phyloP scores from a whole-genome alignment of 2,797 vertebrate species.

The Argya squamiceps region DNA sequence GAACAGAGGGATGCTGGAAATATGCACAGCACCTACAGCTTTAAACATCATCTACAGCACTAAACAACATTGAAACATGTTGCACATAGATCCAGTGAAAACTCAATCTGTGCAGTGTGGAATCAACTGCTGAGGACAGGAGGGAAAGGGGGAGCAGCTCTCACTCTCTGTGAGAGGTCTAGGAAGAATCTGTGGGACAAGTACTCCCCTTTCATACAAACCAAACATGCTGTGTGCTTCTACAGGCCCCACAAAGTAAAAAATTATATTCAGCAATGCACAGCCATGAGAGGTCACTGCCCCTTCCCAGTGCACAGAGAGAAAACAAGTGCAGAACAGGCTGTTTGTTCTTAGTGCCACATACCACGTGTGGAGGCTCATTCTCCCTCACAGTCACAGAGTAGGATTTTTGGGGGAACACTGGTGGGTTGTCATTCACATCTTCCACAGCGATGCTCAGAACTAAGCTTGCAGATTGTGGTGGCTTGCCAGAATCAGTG shows the following conservation, averaged over 20 bases:
- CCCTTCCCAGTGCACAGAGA: neutral
- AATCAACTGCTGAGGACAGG: neutral
- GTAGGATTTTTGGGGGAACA: slow-evolving; percentile 41
- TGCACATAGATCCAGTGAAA: neutral
- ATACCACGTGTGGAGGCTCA: slow-evolving; percentile 53
- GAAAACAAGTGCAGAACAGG: neutral
- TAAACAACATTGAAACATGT: neutral
- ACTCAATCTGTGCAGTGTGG: neutral
- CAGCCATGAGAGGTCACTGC: neutral
- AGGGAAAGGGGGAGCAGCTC: neutral
- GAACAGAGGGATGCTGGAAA: neutral
- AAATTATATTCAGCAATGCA: fast-evolving
- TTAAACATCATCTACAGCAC: neutral
- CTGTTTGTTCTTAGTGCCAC: neutral
- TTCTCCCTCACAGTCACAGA: slow-evolving; percentile 51
- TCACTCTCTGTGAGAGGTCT: neutral
- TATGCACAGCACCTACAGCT: neutral
- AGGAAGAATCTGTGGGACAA: neutral
- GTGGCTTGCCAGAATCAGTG: slow-evolving; percentile 20
- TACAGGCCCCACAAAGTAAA: neutral
- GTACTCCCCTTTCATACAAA: neutral
- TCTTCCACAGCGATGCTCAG: slow-evolving; percentile 60
- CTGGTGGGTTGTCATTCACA: slow-evolving; percentile 61
- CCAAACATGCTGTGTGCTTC: neutral
- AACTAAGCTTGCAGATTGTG: neutral